Conservation (phyloP, 2,113 vertebrate species). For the Hemiscyllium ocellatum region DNA sequence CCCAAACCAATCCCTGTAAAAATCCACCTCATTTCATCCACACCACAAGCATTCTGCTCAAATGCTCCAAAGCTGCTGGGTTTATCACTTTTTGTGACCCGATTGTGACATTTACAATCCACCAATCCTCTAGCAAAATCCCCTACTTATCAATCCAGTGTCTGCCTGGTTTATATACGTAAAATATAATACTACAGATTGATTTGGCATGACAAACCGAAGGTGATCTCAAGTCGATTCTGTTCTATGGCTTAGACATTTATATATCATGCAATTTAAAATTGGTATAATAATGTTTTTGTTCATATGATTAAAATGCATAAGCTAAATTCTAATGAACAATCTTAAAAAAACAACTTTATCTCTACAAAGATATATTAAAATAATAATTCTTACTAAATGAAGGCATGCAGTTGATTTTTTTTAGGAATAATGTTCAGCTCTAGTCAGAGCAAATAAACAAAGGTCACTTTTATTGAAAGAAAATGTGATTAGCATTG, state of each 20-base stretch:
- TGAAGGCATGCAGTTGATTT: background rate
- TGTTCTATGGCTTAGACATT: background rate
- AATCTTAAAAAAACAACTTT: background rate
- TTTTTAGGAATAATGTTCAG: background rate
- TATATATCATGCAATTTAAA: background rate
- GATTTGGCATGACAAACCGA: background rate
- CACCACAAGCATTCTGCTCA: background rate
- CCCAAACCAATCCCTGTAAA: background rate
- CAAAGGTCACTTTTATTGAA: background rate
- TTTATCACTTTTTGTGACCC: background rate
- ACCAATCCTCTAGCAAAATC: background rate
- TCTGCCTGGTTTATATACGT: background rate
- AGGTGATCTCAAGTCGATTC: background rate
- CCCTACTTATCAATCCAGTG: background rate
- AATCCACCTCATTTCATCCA: background rate
- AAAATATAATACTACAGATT: background rate
- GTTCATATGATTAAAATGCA: background rate
- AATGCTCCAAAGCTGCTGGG: background rate
- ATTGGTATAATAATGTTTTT: background rate
- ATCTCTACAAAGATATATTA: background rate
- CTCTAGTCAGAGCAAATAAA: background rate
- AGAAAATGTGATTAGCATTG: background rate
- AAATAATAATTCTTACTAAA: conserved; percentile 11
- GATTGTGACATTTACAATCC: background rate
- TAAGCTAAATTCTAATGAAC: background rate